phyloP scores from a whole-genome alignment of 1,140 invertebrate species.

The Dendrolimus punctatus region DNA sequence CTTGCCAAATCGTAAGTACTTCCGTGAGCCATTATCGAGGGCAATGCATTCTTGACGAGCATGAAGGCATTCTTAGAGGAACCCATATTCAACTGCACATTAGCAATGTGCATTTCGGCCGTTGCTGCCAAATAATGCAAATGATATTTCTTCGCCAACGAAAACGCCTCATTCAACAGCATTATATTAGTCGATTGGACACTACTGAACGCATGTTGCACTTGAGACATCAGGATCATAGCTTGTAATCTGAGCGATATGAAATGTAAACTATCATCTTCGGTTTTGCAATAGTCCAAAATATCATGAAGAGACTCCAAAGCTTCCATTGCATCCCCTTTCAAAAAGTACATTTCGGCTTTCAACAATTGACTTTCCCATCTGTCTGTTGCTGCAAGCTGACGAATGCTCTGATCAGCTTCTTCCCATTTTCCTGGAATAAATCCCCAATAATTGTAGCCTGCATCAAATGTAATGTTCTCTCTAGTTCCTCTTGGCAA shows the following conservation, averaged over 20 bases:
- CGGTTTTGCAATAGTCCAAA: constrained; percentile 65
- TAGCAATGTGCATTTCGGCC: constrained; percentile 85
- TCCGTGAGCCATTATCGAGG: constrained; percentile 84
- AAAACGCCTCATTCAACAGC: constrained; percentile 80
- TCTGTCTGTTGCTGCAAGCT: constrained; percentile 80
- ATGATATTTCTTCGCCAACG: constrained; percentile 80
- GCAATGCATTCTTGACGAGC: constrained; percentile 79
- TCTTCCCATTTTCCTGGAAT: constrained; percentile 81
- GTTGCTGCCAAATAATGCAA: constrained; percentile 82
- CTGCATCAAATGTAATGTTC: too few relatives aligned
- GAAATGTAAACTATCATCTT: constrained; percentile 69
- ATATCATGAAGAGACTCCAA: constrained; percentile 74
- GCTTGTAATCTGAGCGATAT: constrained; percentile 76
- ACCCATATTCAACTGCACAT: constrained; percentile 80
- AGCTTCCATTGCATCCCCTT: constrained; percentile 77
- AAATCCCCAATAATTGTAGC: background rate
- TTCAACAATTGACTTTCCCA: constrained; percentile 78
- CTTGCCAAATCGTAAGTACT: constrained; percentile 85
- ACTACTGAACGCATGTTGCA: constrained; percentile 74
- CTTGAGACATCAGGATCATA: constrained; percentile 82
- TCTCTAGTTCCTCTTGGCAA: too few relatives aligned
- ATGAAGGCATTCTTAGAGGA: constrained; percentile 82
- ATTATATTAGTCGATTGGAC: constrained; percentile 72
- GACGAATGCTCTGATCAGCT: constrained; percentile 81
- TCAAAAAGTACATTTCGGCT: constrained; percentile 79